Conservation (phyloP, 2,888 invertebrate species). For the Tetrapedia diversipes region DNA sequence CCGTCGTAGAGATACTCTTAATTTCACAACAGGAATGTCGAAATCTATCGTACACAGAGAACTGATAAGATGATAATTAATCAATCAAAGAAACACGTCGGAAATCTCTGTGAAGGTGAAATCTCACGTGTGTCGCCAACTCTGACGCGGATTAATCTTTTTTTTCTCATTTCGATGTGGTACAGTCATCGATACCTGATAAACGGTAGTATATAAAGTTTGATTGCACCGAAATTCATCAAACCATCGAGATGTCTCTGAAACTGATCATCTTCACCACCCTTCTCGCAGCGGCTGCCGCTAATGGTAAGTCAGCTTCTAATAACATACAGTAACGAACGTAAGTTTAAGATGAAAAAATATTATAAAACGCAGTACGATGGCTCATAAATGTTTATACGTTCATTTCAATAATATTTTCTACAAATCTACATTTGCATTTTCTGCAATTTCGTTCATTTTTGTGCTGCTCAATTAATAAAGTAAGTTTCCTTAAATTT, state of each 20-base stretch:
- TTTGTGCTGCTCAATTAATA: too few species aligned
- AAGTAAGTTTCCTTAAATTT: too few species aligned
- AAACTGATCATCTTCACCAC: constrained; percentile 57
- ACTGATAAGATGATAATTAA: constrained; percentile 31
- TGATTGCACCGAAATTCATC: neutral
- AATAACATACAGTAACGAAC: too few species aligned
- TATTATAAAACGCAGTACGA: too few species aligned
- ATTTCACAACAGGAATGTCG: neutral
- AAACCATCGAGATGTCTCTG: constrained; percentile 58
- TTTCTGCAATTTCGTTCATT: too few species aligned
- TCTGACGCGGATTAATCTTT: constrained; percentile 23
- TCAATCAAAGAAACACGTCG: constrained; percentile 12
- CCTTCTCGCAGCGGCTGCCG: constrained; percentile 56
- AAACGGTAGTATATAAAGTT: constrained; percentile 50
- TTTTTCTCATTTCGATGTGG: constrained; percentile 24
- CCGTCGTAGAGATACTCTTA: neutral
- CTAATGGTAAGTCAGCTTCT: constrained; percentile 64
- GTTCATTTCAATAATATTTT: too few species aligned
- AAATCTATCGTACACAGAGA: neutral
- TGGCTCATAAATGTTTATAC: too few species aligned
- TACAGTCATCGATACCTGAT: constrained; percentile 29
- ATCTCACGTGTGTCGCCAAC: constrained; percentile 23
- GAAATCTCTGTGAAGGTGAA: constrained; percentile 7
- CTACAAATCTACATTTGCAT: too few species aligned
- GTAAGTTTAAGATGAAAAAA: too few species aligned